phyloP scores from a whole-genome alignment of 1,140 invertebrate genomes.

The Augochlora pura region DNA sequence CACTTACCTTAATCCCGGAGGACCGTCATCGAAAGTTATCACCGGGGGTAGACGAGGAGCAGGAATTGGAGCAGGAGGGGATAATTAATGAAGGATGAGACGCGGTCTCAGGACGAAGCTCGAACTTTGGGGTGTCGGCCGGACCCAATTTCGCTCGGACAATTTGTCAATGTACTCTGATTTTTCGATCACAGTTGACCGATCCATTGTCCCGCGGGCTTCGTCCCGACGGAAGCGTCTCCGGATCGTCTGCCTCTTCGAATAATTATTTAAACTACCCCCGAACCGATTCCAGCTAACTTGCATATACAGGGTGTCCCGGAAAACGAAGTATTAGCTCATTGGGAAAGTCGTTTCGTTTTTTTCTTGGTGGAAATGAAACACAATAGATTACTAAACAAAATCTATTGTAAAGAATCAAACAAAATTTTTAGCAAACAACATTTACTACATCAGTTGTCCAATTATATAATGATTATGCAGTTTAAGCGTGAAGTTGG shows the following conservation, averaged over 20 bases:
- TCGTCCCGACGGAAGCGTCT: not conserved
- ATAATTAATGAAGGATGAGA: constrained; percentile 64
- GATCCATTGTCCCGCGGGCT: constrained; percentile 21
- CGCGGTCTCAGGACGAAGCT: constrained; percentile 35
- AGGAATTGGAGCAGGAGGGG: not conserved
- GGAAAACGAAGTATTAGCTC: no score
- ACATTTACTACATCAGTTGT: no score
- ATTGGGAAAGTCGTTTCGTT: no score
- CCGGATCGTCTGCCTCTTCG: constrained; percentile 16
- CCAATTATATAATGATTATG: no score
- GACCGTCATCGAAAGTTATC: constrained; percentile 49
- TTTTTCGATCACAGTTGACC: constrained; percentile 52
- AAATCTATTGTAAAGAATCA: no score
- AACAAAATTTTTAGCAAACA: no score
- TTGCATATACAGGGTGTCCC: no score
- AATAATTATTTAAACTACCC: constrained; percentile 14
- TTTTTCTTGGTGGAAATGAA: no score
- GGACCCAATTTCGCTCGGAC: constrained; percentile 54
- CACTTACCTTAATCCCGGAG: constrained; percentile 53
- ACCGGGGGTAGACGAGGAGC: not conserved
- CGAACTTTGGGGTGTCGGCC: constrained; percentile 44
- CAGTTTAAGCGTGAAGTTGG: no score
- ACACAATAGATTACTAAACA: no score
- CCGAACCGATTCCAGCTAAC: no score
- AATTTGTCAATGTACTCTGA: constrained; percentile 58